A percentile compares a stretch with the other conserved stretches of the same genome.
phyloP scores from a whole-genome alignment of 2,113 vertebrate genomes.

The Accipiter cooperii region DNA sequence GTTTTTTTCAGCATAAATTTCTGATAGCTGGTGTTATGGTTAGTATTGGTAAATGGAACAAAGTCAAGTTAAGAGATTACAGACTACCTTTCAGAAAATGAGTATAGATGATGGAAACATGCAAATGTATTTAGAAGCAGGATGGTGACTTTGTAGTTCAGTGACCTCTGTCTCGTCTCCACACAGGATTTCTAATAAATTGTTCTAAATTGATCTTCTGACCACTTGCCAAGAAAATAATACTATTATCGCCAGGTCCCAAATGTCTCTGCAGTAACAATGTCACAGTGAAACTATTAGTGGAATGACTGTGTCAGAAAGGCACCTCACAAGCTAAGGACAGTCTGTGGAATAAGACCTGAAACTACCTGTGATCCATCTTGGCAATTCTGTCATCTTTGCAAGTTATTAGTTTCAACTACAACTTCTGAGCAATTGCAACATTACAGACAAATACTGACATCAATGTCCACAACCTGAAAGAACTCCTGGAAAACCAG shows the following conservation, averaged over 20 bases:
- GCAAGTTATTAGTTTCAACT: not conserved
- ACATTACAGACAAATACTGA: not conserved
- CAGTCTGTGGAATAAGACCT: not conserved
- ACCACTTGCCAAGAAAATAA: conserved; percentile 14
- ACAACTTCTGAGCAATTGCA: not conserved
- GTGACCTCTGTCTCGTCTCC: not conserved
- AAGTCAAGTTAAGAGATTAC: not conserved
- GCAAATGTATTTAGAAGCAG: not conserved
- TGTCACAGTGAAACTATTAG: not conserved
- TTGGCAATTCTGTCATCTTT: not conserved
- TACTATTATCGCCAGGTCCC: not conserved
- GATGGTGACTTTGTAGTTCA: not conserved
- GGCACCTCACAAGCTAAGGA: not conserved
- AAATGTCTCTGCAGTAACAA: not conserved
- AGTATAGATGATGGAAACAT: not conserved
- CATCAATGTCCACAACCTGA: not conserved
- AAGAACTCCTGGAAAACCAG: not conserved
- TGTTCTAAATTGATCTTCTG: conserved; percentile 2
- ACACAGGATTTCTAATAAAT: not conserved
- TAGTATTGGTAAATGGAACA: not conserved
- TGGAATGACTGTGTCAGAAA: conserved; percentile 26
- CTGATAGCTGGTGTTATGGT: not conserved
- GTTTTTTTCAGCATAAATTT: not conserved
- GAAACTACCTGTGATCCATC: not conserved
- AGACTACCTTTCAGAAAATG: not conserved